These are phyloP conservation scores for Scaptomyza flava DNA, from an alignment of 2,888 invertebrate species.

Conservation along the genomic window DNA sequence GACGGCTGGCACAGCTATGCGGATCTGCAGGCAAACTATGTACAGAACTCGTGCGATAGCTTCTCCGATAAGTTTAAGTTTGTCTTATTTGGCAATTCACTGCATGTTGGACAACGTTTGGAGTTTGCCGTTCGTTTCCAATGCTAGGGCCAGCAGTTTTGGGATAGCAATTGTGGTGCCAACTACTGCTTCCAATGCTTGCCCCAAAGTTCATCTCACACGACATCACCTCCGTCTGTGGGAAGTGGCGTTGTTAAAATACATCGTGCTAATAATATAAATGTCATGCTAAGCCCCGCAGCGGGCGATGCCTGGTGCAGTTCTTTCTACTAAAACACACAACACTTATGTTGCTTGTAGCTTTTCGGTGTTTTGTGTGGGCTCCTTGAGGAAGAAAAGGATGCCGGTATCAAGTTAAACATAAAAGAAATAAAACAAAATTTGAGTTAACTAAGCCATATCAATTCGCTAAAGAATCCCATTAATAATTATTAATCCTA, in stretches of 20 bases:
- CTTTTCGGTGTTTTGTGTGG: conserved; percentile 1
- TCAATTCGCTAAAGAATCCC: conserved; percentile 67
- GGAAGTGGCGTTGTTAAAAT: conserved; percentile 54
- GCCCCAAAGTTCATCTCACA: conserved; percentile 85
- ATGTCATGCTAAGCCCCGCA: conserved; percentile 78
- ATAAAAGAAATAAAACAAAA: conserved; percentile 36
- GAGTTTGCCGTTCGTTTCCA: conserved; percentile 96
- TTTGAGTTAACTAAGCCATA: conserved; percentile 38
- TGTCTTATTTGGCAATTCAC: conserved; percentile 90
- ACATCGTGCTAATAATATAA: conserved; percentile 56
- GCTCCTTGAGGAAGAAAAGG: conserved; percentile 47
- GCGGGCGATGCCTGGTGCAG: conserved; percentile 83
- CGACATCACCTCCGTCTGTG: conserved; percentile 59
- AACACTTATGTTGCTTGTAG: conserved; percentile 10
- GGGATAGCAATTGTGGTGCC: conserved; percentile 96
- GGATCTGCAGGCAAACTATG: conserved; percentile 93
- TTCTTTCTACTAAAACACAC: conserved; percentile 76
- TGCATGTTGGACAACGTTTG: conserved; percentile 91
- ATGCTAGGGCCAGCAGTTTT: conserved; percentile 93
- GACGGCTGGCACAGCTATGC: conserved; percentile 94
- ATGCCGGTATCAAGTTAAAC: neutral
- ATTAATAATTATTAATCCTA: conserved; percentile 75
- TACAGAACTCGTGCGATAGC: conserved; percentile 95
- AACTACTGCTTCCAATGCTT: conserved; percentile 96
- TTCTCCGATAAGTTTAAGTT: conserved; percentile 96